These are phyloP conservation scores for Morus bassanus DNA, from an alignment of 2,797 vertebrate species.

Conservation along the genomic window DNA sequence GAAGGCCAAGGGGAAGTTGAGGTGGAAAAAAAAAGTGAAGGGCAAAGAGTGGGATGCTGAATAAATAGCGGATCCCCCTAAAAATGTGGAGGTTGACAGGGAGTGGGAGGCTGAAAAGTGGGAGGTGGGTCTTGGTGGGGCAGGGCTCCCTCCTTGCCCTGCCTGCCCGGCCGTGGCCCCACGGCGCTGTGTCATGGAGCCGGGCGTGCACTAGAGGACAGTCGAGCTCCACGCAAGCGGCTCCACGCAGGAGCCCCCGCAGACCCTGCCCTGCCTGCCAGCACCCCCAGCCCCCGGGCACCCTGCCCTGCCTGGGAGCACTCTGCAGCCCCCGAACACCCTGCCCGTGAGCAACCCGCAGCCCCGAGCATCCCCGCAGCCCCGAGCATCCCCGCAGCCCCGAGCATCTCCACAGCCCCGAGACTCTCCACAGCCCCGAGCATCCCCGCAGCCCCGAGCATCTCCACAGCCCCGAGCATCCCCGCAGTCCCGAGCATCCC, in stretches of 20 bases:
- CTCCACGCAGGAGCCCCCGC: neutral
- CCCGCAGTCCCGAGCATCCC: too few species aligned
- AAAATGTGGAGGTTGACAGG: neutral
- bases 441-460: too few species aligned
- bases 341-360: neutral
- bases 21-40: fast-evolving
- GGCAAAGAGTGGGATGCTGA: neutral
- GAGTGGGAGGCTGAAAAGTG: neutral
- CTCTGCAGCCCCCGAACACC: neutral
- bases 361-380: neutral
- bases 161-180: neutral
- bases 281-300: too few species aligned
- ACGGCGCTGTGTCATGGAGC: neutral
- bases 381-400: neutral
- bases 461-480: too few species aligned
- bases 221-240: neutral
- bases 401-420: too few species aligned
- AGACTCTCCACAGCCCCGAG: too few species aligned
- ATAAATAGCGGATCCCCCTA: fast-evolving
- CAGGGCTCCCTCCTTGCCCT: neutral
- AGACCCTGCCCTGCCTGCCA: neutral
- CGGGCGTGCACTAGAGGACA: slow-evolving; percentile 33
- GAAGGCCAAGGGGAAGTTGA: too few species aligned
- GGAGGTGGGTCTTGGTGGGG: neutral
- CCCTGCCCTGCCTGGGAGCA: neutral